Base-by-base conservation (phyloP, 2,113 vertebrate species). In the Mugil cephalus region DNA sequence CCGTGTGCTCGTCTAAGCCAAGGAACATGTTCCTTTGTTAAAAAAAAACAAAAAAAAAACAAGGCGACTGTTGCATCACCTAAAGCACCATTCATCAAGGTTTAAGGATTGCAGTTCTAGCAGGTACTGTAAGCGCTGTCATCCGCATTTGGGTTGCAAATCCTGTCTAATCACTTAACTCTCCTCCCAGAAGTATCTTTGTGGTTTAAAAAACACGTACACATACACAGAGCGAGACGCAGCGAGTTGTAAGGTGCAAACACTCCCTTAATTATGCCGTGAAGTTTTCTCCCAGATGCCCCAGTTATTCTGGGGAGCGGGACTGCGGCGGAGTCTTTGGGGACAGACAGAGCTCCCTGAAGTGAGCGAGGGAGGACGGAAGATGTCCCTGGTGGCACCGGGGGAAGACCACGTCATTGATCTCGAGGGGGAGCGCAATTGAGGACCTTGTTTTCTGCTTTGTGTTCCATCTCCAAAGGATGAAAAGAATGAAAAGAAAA, bases 261-360 rank as follows among this genome's bases (percentile, higher is more conserved):
- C 80, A 80, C 82, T 80, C 60, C 74, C 84, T 86, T 90, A 89
- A 93, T 92, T 87, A 91, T 83, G 81, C 80, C 82, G 62, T 88
- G 78, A 92, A 90, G 87, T 86, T 92, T 87, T 77, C 60, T 88
- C 89, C 86, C 87, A 74, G 64, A 85, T 88, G 87, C 78, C 88
- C 90, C 87, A 93, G 83, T 89, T 92, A 83, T 92, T 85, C 77
- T 10, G 51, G 30, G 71, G 85, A 90, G 83, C 58, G 17, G 54
- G 76, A 56, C 77, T 53, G 24, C 14, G 12, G 43, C 24, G 10
- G 53, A 70, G 81, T 90, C 91, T 91, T 86, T 47, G 17, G 91
- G 90, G 91, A 92, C 67, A 64, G 59, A 19, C 35, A 24, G 21
- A 10, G 36, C 69, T 90, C 88, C 85, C 87, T 18, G 73, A 88